These are phyloP conservation scores for Poecilia gillii DNA, from an alignment of 2,797 vertebrate species.

Conservation along the genomic window DNA sequence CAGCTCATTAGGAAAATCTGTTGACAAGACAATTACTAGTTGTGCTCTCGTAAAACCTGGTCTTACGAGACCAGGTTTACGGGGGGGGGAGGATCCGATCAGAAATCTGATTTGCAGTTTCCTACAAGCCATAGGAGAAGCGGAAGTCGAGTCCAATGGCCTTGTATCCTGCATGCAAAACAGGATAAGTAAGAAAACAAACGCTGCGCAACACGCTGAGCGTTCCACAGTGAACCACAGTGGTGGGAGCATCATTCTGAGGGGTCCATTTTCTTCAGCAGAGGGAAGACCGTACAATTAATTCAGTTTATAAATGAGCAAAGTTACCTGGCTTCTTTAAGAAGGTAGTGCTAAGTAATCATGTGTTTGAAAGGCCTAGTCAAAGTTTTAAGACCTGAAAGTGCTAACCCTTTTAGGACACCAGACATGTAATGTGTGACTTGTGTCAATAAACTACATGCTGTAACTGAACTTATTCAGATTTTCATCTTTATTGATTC, in stretches of 20 bases:
- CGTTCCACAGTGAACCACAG: neutral
- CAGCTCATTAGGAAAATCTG: neutral
- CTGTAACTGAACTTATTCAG: too few relatives aligned
- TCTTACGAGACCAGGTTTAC: too few relatives aligned
- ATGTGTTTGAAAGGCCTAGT: neutral
- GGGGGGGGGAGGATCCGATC: neutral
- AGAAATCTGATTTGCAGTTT: neutral
- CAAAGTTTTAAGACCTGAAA: neutral
- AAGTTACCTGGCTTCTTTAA: neutral
- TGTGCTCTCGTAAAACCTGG: neutral
- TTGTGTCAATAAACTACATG: too few relatives aligned
- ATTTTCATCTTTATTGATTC: too few relatives aligned
- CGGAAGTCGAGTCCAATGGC: neutral
- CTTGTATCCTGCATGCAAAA: neutral
- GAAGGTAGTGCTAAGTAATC: neutral
- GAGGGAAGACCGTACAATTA: neutral
- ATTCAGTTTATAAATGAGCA: neutral
- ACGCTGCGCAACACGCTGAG: neutral
- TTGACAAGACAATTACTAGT: neutral
- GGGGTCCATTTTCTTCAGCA: neutral
- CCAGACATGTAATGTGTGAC: too few relatives aligned
- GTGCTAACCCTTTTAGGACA: too few relatives aligned
- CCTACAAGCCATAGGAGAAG: neutral
- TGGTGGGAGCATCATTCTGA: conserved; percentile 1
- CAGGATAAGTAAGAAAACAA: neutral